Base-by-base conservation (phyloP, 2,797 vertebrate genomes). In the Centroberyx gerrardi region DNA sequence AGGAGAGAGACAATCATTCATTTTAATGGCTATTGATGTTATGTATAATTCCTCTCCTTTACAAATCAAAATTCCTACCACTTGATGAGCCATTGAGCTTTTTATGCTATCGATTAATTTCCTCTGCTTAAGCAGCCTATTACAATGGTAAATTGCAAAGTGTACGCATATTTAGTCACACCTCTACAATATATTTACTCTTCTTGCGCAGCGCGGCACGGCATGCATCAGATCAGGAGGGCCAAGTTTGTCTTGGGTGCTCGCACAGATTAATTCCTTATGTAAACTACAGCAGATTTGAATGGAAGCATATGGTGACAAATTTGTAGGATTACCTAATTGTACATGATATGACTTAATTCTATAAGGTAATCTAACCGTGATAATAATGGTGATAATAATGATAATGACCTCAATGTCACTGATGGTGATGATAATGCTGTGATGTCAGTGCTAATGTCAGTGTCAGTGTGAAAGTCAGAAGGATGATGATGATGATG, bases 21-120 rank as follows among this genome's bases (percentile, higher is more conserved):
- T 86, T 88, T 82, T 80, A 90, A 92, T 92, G 78, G 78, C 49
- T 92, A 90, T 88, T 83, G 90, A 90, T 79, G 80, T 83, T 78
- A 75, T 69, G 62, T 78, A 76, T 88, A 78, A 90, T 90, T 88
- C 80, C 46, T 54, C 73, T 63, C 42, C 70, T 83, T 86, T 73
- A 74, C 87, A 80, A 87, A 90, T 90, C 76, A 86, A 87, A 90
- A 86, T 76, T 84, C 76, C 51, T 46, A 62, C 62, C 77, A 76
- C 78, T 71, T 72, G 72, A 84, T 72, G 59, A 80, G 61, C 77
- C 67, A 74, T 62, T 68, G 62, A 68, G 76, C 68, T 80, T 86
- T 84, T 86, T 83, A 83, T 72, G 75, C 72, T 84, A 90, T 88
- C 2, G 88, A 93, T 89, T 80, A 15, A 83, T 82, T 80, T 81